Evolutionary conservation across 2,113 vertebrate genomes (phyloP).

Genomic region (Ornithorhynchus anatinus): DNA sequence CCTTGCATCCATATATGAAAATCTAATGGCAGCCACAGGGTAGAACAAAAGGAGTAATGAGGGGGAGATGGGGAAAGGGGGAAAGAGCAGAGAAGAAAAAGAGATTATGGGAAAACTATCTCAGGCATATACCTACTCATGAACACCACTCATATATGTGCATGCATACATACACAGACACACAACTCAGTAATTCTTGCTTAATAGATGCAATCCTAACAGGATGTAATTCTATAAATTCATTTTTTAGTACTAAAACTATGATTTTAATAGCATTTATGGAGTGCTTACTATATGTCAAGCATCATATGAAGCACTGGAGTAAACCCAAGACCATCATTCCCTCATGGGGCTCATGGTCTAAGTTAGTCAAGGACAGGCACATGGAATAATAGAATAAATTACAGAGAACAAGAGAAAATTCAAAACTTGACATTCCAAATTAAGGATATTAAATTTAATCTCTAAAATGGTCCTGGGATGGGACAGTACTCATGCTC

Average conservation of each 20-base stretch:
- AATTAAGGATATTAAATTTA: too few relatives aligned
- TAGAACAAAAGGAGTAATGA: not conserved
- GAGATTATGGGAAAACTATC: not conserved
- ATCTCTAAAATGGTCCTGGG: too few relatives aligned
- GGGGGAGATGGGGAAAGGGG: not conserved
- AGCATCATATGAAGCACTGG: too few relatives aligned
- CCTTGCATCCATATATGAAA: not conserved
- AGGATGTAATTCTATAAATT: constrained; percentile 33
- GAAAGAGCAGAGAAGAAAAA: not conserved
- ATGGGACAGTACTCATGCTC: too few relatives aligned
- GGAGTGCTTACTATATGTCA: too few relatives aligned
- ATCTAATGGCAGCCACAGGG: not conserved
- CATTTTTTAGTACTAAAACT: constrained; percentile 51
- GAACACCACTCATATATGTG: not conserved
- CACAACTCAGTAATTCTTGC: constrained; percentile 21
- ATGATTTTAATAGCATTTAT: too few relatives aligned
- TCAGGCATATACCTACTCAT: not conserved
- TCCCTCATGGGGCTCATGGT: too few relatives aligned
- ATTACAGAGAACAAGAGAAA: too few relatives aligned
- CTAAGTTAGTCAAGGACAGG: too few relatives aligned
- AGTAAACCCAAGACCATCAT: too few relatives aligned
- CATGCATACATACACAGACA: not conserved
- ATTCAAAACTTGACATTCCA: too few relatives aligned
- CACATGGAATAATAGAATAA: too few relatives aligned
- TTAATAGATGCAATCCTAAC: constrained; percentile 36